These are phyloP conservation scores for Lucilia cuprina DNA, from an alignment of 1,140 invertebrate species.

Conservation along the genomic window DNA sequence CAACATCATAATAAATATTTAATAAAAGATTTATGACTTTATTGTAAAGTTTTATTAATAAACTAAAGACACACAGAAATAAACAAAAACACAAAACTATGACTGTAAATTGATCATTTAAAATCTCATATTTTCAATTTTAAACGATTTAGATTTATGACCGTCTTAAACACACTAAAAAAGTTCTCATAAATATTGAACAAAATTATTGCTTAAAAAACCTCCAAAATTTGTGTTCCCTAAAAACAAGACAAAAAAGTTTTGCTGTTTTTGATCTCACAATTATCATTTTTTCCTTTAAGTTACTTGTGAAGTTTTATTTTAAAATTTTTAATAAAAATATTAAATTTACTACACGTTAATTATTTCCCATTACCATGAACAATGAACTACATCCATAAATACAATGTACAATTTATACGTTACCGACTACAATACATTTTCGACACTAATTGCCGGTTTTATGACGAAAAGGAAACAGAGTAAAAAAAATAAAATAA, in stretches of 20 bases:
- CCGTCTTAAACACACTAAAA: neutral
- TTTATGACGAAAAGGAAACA: constrained; percentile 7
- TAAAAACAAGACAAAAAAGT: neutral
- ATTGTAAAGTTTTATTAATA: neutral
- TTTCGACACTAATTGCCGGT: constrained; percentile 9
- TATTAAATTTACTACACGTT: constrained; percentile 7
- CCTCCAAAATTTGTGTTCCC: neutral
- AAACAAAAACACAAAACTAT: neutral
- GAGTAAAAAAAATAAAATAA: neutral
- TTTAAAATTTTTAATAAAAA: neutral
- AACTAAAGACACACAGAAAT: neutral
- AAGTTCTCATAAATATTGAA: neutral
- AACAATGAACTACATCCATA: neutral
- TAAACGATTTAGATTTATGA: neutral
- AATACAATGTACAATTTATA: constrained; percentile 1
- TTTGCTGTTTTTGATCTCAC: neutral
- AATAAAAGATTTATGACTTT: constrained; percentile 9
- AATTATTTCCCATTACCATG: constrained; percentile 12
- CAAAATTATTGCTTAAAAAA: neutral
- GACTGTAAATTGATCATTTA: neutral
- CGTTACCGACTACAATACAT: neutral
- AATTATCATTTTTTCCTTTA: neutral
- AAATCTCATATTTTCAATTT: constrained; percentile 1
- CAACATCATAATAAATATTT: neutral
- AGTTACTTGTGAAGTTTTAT: too few species aligned